These are phyloP conservation scores for Ciconia maguari DNA, from an alignment of 2,113 vertebrate species.

Conservation along the genomic window DNA sequence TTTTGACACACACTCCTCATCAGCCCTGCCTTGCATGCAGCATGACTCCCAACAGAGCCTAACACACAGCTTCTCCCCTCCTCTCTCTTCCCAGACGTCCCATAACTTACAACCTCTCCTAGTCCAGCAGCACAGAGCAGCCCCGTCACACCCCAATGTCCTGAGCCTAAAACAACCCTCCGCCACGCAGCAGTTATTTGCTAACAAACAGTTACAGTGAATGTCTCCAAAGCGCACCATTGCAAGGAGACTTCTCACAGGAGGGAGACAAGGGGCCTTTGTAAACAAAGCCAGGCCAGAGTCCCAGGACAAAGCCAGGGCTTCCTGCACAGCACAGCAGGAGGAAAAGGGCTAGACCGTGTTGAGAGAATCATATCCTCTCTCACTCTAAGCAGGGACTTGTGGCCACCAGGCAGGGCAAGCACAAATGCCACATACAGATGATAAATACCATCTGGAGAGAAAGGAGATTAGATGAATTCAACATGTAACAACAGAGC, in stretches of 20 bases:
- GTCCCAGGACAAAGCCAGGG: not conserved
- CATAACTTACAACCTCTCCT: not conserved
- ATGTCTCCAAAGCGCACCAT: not conserved
- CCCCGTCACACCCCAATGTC: not conserved
- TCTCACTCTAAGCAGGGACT: not conserved
- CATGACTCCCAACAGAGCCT: rapidly evolving
- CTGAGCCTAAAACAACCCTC: not conserved
- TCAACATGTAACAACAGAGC: not conserved
- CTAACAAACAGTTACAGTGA: not conserved
- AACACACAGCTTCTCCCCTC: not conserved
- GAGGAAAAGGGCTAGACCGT: not conserved
- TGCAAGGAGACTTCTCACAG: not conserved
- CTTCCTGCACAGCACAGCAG: not conserved
- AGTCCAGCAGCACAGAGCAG: not conserved
- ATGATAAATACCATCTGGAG: not conserved
- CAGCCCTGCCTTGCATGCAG: not conserved
- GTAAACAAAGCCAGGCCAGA: not conserved
- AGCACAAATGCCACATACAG: not conserved
- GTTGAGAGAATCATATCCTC: not conserved
- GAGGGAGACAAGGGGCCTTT: not conserved
- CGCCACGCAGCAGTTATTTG: not conserved
- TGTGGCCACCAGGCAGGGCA: not conserved
- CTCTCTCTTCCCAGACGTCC: not conserved
- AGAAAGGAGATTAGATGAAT: not conserved
- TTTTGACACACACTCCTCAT: not conserved